These are phyloP conservation scores for Drosophila burlai DNA, from an alignment of 1,140 invertebrate species.

Conservation along the genomic window DNA sequence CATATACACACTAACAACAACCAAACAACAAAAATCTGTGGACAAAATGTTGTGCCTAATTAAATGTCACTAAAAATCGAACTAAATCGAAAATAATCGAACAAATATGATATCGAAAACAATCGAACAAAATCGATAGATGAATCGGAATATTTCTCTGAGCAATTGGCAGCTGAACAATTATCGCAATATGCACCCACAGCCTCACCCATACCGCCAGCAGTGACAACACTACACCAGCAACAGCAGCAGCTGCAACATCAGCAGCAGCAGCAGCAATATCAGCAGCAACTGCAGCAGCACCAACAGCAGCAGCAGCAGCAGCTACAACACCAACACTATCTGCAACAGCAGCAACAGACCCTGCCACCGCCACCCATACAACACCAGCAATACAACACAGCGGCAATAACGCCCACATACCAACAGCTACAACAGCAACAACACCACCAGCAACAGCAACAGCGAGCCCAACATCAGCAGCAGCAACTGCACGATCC, in stretches of 20 bases:
- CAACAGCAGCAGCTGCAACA: conserved; percentile 51
- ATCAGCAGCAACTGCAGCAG: conserved; percentile 31
- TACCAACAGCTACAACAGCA: conserved; percentile 77
- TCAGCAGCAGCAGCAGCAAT: conserved; percentile 31
- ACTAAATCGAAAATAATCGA: conserved; percentile 7
- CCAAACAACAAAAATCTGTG: conserved; percentile 54
- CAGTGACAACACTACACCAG: conserved; percentile 48
- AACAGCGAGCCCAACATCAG: conserved; percentile 40
- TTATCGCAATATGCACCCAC: conserved; percentile 85
- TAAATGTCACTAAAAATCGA: conserved; percentile 17
- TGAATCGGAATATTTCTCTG: conserved; percentile 85
- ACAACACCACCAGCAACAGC: conserved; percentile 60
- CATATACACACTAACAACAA: conserved; percentile 42
- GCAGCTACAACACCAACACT: conserved; percentile 69
- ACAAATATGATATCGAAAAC: neutral
- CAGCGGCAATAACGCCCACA: conserved; percentile 79
- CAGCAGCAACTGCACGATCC: conserved; percentile 72
- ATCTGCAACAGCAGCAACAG: conserved; percentile 80
- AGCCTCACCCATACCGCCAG: conserved; percentile 75
- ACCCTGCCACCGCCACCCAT: conserved; percentile 76
- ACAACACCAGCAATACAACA: conserved; percentile 83
- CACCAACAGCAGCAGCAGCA: conserved; percentile 29
- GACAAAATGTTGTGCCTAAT: conserved; percentile 36
- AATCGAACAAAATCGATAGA: conserved; percentile 34
- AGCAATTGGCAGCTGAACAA: conserved; percentile 85